A percentile compares a stretch with the other conserved stretches of the same genome.
Conservation (phyloP, 2,113 vertebrate species). For the Epinephelus lanceolatus region DNA sequence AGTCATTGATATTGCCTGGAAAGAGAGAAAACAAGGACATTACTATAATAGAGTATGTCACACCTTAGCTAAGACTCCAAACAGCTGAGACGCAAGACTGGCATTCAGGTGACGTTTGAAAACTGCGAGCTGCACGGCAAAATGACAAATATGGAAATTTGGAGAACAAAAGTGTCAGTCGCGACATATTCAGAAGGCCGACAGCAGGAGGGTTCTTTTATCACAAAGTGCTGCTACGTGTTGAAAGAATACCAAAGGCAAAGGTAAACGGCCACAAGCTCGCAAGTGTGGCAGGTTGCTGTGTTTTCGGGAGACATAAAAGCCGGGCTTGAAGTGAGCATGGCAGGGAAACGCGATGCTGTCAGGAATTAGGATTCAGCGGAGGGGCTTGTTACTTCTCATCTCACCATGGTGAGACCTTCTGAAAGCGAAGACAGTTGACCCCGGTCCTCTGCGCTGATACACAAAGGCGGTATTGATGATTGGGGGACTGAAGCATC, state of each 20-base stretch:
- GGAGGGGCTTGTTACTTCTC: slow-evolving; percentile 43
- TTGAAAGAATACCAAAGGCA: slow-evolving; percentile 49
- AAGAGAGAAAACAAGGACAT: slow-evolving; percentile 20
- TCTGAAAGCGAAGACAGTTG: slow-evolving; percentile 58
- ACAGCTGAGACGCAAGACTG: neutral
- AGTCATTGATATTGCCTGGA: slow-evolving; percentile 95
- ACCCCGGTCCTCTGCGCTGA: slow-evolving; percentile 44
- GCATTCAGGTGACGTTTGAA: neutral
- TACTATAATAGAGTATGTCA: neutral
- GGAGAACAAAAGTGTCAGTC: slow-evolving; percentile 36
- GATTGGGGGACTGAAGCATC: slow-evolving; percentile 50
- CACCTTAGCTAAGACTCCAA: neutral
- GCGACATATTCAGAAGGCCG: slow-evolving; percentile 9
- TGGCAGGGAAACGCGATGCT: slow-evolving; percentile 44
- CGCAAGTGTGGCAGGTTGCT: slow-evolving; percentile 32
- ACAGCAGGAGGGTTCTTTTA: slow-evolving; percentile 30
- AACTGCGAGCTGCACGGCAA: neutral
- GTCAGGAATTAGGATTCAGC: slow-evolving; percentile 58
- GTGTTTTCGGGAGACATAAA: slow-evolving; percentile 50
- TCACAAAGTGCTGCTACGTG: slow-evolving; percentile 17
- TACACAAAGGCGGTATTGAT: slow-evolving; percentile 31
- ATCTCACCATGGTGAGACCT: slow-evolving; percentile 43
- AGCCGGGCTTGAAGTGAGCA: slow-evolving; percentile 34
- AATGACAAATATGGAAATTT: slow-evolving; percentile 39
- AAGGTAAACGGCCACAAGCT: slow-evolving; percentile 51